Conservation (phyloP, 1,140 invertebrate species). For the Ips nitidus region DNA sequence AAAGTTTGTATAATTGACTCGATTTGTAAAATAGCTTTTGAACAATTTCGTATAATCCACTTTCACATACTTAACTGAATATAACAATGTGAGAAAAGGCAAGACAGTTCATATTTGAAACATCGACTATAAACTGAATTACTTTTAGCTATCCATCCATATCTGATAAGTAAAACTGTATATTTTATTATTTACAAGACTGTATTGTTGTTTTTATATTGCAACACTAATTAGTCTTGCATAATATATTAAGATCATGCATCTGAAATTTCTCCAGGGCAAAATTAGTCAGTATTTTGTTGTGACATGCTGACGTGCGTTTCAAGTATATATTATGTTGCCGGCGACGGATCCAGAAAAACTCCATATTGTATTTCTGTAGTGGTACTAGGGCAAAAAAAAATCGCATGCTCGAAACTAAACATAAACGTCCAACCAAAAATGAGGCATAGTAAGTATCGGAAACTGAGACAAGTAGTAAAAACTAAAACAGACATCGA, state of each 20-base stretch:
- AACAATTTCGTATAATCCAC: not conserved
- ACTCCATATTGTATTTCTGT: slow-evolving; percentile 16
- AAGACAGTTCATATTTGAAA: not conserved
- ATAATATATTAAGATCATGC: not conserved
- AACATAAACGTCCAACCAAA: not conserved
- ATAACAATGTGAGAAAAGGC: not conserved
- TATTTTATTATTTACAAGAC: not conserved
- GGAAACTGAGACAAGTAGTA: slow-evolving; percentile 17
- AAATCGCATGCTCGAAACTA: slow-evolving; percentile 33
- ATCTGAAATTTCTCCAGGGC: not conserved
- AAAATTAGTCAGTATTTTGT: slow-evolving; percentile 39
- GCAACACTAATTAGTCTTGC: too few species aligned
- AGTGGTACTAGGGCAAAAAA: too few species aligned
- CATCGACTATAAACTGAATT: too few species aligned
- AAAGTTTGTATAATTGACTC: not conserved
- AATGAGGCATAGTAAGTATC: slow-evolving; percentile 10
- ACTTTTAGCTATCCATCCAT: too few species aligned
- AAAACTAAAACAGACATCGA: slow-evolving; percentile 20
- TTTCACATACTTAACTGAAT: not conserved
- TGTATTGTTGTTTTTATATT: too few species aligned
- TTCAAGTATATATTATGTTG: slow-evolving; percentile 27
- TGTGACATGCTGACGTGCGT: slow-evolving; percentile 48
- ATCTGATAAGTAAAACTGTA: not conserved
- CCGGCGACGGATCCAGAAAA: slow-evolving; percentile 12
- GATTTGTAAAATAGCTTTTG: not conserved